Evolutionary conservation across 2,113 vertebrate genomes (phyloP).

Genomic region (Procavia capensis): DNA sequence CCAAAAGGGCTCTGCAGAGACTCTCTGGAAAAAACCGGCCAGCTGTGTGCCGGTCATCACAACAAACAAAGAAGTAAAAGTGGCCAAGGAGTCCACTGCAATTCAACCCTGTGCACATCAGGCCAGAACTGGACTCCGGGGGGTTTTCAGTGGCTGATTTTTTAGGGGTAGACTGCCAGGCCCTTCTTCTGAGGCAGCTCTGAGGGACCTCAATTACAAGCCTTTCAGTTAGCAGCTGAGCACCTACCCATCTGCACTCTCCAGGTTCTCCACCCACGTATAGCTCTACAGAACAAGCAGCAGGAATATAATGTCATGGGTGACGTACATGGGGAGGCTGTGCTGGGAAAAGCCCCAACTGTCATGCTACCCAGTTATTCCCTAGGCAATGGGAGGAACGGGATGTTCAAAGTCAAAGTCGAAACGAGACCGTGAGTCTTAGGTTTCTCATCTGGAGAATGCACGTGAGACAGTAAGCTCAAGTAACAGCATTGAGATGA

Average conservation of each 20-base stretch:
- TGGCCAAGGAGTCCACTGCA: not conserved
- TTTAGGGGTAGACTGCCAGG: no score
- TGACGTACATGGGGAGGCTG: not conserved
- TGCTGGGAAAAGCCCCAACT: not conserved
- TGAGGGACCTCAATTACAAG: no score
- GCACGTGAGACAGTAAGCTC: not conserved
- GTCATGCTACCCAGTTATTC: not conserved
- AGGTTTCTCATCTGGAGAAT: not conserved
- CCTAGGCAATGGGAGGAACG: rapidly evolving
- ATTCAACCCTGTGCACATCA: no score
- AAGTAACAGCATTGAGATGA: rapidly evolving
- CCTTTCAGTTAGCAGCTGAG: no score
- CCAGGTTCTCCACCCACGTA: not conserved
- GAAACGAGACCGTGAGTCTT: not conserved
- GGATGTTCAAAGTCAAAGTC: not conserved
- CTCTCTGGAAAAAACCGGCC: not conserved
- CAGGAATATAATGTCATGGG: no score
- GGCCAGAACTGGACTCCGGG: no score
- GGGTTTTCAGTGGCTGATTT: no score
- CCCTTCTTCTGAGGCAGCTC: no score
- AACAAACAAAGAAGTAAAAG: not conserved
- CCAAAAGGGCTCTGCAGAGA: not conserved
- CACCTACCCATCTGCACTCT: no score
- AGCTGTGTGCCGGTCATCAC: not conserved
- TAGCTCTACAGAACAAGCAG: not conserved